Base-by-base conservation (phyloP, 2,888 invertebrate species). In the Syrphus vitripennis region DNA sequence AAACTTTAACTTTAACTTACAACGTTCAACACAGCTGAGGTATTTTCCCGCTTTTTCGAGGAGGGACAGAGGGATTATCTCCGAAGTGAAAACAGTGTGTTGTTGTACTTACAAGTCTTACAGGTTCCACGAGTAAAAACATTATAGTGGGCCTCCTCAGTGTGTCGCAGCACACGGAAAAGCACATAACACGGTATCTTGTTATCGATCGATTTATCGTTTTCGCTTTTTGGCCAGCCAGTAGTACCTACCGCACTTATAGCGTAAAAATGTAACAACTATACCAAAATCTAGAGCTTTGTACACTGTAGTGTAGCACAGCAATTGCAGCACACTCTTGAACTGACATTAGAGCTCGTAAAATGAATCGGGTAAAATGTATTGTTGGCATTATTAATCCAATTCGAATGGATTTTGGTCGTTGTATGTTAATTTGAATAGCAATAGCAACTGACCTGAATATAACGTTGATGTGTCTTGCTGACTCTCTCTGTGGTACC, bases 201-300 rank as follows among this genome's bases (percentile, higher is more conserved):
- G 83, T 80, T 84, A 84, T 84, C 80, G 83, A 81, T 84, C 75
- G 80, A 81, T 84, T 78, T 76, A 76, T 81, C 53, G 80, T 84
- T 75, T 57, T 72, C 67, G 67, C 65, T 65, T 72, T 82, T 78
- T 67, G 59, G 82, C 65, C 71, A 63, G 67, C 67, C n/a, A n/a
- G n/a, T n/a, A n/a, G n/a, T n/a, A n/a, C n/a, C n/a, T n/a, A n/a
- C n/a, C n/a, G n/a, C n/a, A n/a, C n/a, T n/a, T n/a, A n/a, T n/a
- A n/a, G n/a, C n/a, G 14, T 1, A n/a, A 40, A 40, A 61, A 40
- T 26, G 61, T 61, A 37, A 40, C 55, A 26, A 16, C 29, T 10
- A 55, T n/a, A 55, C 48, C 5, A 21, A 55, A 53, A 69, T 69
- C 61, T 78, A 31, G 42, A 45, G 9, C 42, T 45, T 9, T 40